Percentiles rank a stretch among this genome's conserved stretches.
Evolutionary conservation across 1,140 invertebrate species (phyloP).

Genomic region (Drosophila navojoa): DNA sequence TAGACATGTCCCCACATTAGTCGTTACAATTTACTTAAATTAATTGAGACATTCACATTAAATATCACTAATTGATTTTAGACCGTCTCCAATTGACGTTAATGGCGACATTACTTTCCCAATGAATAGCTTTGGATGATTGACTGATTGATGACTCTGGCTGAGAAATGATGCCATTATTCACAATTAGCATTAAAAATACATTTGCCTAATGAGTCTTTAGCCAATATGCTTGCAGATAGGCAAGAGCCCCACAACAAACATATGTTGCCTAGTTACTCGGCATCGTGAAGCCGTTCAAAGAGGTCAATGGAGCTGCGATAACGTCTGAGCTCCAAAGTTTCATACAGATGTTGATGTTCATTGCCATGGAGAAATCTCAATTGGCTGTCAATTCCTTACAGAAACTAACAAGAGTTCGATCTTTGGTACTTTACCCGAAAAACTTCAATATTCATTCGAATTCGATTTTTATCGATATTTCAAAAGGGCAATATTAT

Average conservation of each 20-base stretch:
- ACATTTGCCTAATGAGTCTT: slow-evolving; percentile 3
- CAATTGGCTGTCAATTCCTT: too few relatives aligned
- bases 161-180: slow-evolving; percentile 43
- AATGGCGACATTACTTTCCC: slow-evolving; percentile 15
- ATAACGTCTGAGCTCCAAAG: background rate
- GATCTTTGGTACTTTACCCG: too few relatives aligned
- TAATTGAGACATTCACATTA: too few relatives aligned
- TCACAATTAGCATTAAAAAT: slow-evolving; percentile 44
- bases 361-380: too few relatives aligned
- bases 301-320: background rate
- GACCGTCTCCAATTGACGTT: background rate
- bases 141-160: slow-evolving; percentile 3
- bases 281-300: background rate
- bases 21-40: too few relatives aligned
- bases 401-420: too few relatives aligned
- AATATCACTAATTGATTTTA: too few relatives aligned
- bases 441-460: too few relatives aligned
- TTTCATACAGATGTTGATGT: background rate
- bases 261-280: slow-evolving; percentile 2
- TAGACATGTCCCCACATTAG: too few relatives aligned
- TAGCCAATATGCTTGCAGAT: background rate
- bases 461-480: too few relatives aligned
- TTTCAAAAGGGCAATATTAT: too few relatives aligned
- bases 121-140: background rate
- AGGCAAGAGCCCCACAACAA: slow-evolving; percentile 13